phyloP scores from a whole-genome alignment of 2,888 invertebrate species.

The Pardosa pseudoannulata region DNA sequence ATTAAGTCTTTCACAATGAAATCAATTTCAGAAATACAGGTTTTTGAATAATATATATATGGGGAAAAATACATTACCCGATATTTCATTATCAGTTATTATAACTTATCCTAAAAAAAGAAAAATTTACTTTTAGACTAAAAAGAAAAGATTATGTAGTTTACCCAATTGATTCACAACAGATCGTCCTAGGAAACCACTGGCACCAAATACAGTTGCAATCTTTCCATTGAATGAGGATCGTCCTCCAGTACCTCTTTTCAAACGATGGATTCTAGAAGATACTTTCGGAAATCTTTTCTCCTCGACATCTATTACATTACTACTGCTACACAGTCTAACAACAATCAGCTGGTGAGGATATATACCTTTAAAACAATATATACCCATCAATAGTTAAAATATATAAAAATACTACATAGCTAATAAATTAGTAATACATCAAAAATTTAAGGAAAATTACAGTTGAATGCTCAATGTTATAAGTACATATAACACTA shows the following conservation, averaged over 20 bases:
- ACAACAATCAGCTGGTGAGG: slow-evolving; percentile 18
- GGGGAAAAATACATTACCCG: too few relatives aligned
- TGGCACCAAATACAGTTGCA: slow-evolving; percentile 97
- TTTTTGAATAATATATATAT: too few relatives aligned
- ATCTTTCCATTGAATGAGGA: slow-evolving; percentile 97
- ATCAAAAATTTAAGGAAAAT: too few relatives aligned
- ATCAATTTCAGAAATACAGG: too few relatives aligned
- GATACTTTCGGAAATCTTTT: slow-evolving; percentile 61
- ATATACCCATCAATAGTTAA: neutral
- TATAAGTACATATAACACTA: too few relatives aligned
- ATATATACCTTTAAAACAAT: slow-evolving; percentile 19
- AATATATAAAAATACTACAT: neutral
- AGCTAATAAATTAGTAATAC: too few relatives aligned
- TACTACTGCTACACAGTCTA: slow-evolving; percentile 36
- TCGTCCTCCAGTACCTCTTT: slow-evolving; percentile 83
- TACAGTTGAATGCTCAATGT: too few relatives aligned
- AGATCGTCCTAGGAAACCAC: slow-evolving; percentile 92
- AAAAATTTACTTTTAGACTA: too few relatives aligned
- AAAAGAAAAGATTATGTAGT: too few relatives aligned
- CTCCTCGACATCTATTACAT: slow-evolving; percentile 29
- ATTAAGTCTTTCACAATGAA: too few relatives aligned
- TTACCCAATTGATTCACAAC: slow-evolving; percentile 93
- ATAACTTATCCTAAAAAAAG: too few relatives aligned
- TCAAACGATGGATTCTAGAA: slow-evolving; percentile 51
- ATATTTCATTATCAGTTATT: too few relatives aligned